Percentiles rank a stretch among this genome's conserved stretches.
phyloP scores from a whole-genome alignment of 2,113 vertebrate genomes.

The Pterophyllum scalare region DNA sequence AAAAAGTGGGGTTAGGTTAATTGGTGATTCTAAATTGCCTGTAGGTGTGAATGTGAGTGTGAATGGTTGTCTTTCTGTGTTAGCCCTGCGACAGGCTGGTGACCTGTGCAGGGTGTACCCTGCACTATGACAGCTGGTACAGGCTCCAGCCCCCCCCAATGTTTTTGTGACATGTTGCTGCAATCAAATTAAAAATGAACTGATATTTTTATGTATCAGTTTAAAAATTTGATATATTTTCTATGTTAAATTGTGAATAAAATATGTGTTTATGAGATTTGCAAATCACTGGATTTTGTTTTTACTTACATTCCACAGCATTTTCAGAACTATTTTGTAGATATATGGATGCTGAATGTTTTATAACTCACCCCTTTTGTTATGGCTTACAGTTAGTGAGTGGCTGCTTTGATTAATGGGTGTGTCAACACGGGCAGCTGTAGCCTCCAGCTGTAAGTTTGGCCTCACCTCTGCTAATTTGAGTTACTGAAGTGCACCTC shows the following conservation, averaged over 20 bases:
- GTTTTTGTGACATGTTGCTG: background rate
- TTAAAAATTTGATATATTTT: background rate
- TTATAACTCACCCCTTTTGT: background rate
- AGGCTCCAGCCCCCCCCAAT: background rate
- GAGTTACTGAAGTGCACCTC: background rate
- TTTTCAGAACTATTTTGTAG: background rate
- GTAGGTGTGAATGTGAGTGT: no score
- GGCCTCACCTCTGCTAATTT: background rate
- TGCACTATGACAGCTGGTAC: no score
- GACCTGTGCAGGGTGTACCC: no score
- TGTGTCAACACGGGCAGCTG: background rate
- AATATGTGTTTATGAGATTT: background rate
- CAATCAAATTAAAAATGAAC: background rate
- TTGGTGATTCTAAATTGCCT: no score
- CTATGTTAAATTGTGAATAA: background rate
- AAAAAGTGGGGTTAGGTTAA: no score
- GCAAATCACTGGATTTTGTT: background rate
- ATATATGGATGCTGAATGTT: background rate
- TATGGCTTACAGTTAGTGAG: background rate
- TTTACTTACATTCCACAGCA: background rate
- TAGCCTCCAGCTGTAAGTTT: background rate
- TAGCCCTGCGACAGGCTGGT: no score
- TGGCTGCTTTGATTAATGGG: background rate
- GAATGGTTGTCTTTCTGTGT: no score
- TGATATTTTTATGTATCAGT: background rate